phyloP scores from a whole-genome alignment of 2,113 vertebrate genomes.

The Actenoides lindsayi region DNA sequence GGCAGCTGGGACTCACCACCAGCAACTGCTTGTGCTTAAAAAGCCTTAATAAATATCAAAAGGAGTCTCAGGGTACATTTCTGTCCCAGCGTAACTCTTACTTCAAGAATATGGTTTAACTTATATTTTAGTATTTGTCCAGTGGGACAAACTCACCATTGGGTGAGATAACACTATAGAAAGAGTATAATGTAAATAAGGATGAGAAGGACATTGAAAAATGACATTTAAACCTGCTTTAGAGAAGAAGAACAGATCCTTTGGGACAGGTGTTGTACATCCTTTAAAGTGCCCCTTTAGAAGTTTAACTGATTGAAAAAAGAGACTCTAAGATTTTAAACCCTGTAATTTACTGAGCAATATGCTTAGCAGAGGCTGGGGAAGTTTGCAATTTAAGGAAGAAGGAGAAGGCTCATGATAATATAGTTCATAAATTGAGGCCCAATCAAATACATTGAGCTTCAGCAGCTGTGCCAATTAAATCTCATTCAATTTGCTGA shows the following conservation, averaged over 20 bases:
- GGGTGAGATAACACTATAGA: not conserved
- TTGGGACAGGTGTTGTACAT: not conserved
- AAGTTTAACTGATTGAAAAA: not conserved
- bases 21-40: not conserved
- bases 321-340: not conserved
- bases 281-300: not conserved
- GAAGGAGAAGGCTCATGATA: not conserved
- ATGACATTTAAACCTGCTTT: not conserved
- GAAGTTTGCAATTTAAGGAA: not conserved
- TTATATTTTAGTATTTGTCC: not conserved
- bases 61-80: not conserved
- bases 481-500: slow-evolving; percentile 38
- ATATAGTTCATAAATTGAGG: not conserved
- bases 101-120: not conserved
- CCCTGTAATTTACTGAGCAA: not conserved
- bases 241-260: not conserved
- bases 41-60: not conserved
- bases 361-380: not conserved
- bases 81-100: not conserved
- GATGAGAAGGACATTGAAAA: not conserved
- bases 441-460: slow-evolving; percentile 22
- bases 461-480: slow-evolving; percentile 45
- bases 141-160: not conserved
- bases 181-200: not conserved
- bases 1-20: not conserved